Evolutionary conservation across 1,140 invertebrate genomes (phyloP).

Genomic region (Limonius californicus): DNA sequence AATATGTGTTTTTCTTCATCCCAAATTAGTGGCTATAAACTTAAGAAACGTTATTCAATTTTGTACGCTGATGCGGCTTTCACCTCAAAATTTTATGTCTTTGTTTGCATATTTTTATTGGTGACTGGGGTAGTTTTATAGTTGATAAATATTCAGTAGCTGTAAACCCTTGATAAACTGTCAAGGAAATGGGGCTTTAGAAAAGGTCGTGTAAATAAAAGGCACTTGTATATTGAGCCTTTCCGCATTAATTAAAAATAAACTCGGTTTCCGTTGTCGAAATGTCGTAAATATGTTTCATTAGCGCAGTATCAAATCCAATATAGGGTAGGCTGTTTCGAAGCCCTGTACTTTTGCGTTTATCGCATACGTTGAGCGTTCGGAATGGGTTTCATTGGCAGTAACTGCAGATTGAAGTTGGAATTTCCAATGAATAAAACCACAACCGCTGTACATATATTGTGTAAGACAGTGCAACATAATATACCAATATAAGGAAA

Average conservation of each 20-base stretch:
- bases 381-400: background rate
- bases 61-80: slow-evolving; percentile 9
- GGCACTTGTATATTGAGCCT: background rate
- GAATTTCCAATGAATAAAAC: background rate
- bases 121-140: slow-evolving; percentile 12
- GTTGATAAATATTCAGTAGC: slow-evolving; percentile 14
- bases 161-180: slow-evolving; percentile 13
- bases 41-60: slow-evolving; percentile 8
- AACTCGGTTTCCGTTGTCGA: background rate
- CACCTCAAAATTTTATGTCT: slow-evolving; percentile 12
- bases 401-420: slow-evolving; percentile 5
- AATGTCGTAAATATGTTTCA: slow-evolving; percentile 7
- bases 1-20: background rate
- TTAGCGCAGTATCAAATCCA: background rate
- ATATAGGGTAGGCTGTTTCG: background rate
- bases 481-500: background rate
- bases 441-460: background rate
- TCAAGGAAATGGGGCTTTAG: slow-evolving; percentile 8
- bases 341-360: background rate
- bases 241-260: slow-evolving; percentile 8
- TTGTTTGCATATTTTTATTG: slow-evolving; percentile 15
- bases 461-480: background rate
- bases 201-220: slow-evolving; percentile 8
- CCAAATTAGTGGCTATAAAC: slow-evolving; percentile 5
- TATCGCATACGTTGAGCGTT: background rate